Evolutionary conservation across 2,113 vertebrate species (phyloP).

Genomic region (Rhinoderma darwinii): DNA sequence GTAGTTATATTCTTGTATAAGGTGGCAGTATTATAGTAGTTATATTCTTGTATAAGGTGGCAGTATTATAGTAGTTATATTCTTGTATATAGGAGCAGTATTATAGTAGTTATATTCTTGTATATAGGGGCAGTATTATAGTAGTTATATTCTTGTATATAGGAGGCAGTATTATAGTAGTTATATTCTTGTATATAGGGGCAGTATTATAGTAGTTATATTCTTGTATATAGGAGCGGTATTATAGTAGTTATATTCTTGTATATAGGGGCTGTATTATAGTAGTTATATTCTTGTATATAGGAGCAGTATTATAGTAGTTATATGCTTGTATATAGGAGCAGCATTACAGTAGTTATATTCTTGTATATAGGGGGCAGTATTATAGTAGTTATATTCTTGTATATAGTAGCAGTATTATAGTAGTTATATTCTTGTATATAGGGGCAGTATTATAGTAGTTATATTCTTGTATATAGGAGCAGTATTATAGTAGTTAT

Average conservation of each 20-base stretch:
- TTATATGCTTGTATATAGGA: too few relatives aligned
- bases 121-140: neutral
- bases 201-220: neutral
- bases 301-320: too few relatives aligned
- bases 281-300: too few relatives aligned
- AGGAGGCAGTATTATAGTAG: neutral
- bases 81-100: neutral
- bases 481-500: neutral
- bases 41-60: neutral
- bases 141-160: conserved; percentile 2
- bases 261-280: too few relatives aligned
- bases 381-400: too few relatives aligned
- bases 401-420: too few relatives aligned
- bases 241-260: conserved; percentile 9
- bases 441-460: neutral
- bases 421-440: too few relatives aligned
- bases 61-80: neutral
- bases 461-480: neutral
- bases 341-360: too few relatives aligned
- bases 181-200: neutral
- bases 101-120: neutral
- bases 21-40: neutral
- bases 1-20: too few relatives aligned
- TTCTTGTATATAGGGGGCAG: too few relatives aligned
- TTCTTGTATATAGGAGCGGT: neutral